phyloP scores from a whole-genome alignment of 2,113 vertebrate genomes.

The Elgaria multicarinata region DNA sequence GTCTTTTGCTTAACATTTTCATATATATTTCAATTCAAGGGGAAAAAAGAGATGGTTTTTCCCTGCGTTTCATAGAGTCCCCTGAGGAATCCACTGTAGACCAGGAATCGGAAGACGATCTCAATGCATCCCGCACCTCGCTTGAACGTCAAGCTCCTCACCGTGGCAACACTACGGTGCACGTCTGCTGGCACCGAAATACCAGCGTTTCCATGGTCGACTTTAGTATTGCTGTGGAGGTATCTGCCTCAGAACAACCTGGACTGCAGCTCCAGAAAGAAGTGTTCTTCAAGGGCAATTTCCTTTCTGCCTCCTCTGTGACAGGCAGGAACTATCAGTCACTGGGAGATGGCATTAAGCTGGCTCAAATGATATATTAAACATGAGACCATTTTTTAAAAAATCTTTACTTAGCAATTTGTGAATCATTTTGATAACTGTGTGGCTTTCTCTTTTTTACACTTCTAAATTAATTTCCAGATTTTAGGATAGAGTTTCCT shows the following conservation, averaged over 20 bases:
- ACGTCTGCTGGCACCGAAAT: conserved; percentile 99
- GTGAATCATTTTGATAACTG: conserved; percentile 11
- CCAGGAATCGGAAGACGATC: conserved; percentile 96
- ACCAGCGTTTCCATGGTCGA: conserved; percentile 99
- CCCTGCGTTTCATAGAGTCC: conserved; percentile 82
- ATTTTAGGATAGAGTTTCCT: conserved; percentile 28
- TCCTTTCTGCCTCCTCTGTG: conserved; percentile 65
- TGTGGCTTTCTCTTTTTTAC: not conserved
- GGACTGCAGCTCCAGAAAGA: conserved; percentile 59
- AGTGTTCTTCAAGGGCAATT: conserved; percentile 59
- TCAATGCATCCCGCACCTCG: conserved; percentile 86
- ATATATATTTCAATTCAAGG: conserved; percentile 63
- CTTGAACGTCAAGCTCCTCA: conserved; percentile 90
- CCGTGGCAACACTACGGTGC: conserved; percentile 98
- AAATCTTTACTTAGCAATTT: not conserved
- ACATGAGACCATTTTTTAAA: not conserved
- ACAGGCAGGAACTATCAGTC: not conserved
- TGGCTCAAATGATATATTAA: not conserved
- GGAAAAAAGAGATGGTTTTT: conserved; percentile 56
- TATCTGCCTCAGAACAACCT: conserved; percentile 78
- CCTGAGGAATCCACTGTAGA: conserved; percentile 88
- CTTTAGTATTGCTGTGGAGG: conserved; percentile 97
- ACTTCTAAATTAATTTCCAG: conserved; percentile 23
- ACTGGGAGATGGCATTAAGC: not conserved
- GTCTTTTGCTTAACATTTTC: conserved; percentile 57